These are phyloP conservation scores for Plagodis pulveraria DNA, from an alignment of 2,888 invertebrate genomes.

Conservation along the genomic window DNA sequence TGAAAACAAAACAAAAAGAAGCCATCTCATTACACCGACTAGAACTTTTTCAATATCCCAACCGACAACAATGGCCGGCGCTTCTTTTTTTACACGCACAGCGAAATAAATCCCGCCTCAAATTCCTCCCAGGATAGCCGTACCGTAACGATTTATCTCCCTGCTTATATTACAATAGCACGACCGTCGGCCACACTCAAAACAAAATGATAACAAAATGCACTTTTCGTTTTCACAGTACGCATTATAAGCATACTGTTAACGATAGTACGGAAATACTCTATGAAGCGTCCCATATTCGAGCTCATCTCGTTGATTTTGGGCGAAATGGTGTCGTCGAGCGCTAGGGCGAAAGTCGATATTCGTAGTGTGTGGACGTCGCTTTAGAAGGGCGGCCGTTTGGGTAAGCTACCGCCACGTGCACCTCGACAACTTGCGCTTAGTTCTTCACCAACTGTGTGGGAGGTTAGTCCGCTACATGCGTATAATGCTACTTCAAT, in stretches of 20 bases:
- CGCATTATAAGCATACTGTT: constrained; percentile 67
- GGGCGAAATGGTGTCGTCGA: constrained; percentile 70
- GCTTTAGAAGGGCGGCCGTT: constrained; percentile 80
- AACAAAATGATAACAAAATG: constrained; percentile 53
- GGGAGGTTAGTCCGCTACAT: constrained; percentile 82
- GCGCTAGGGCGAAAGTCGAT: constrained; percentile 72
- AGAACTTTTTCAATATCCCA: constrained; percentile 75
- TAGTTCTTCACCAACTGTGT: constrained; percentile 84
- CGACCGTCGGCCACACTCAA: constrained; percentile 37
- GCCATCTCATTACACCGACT: constrained; percentile 52
- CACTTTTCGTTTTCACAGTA: constrained; percentile 70
- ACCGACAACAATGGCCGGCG: constrained; percentile 65
- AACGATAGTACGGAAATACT: constrained; percentile 78
- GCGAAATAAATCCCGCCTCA: constrained; percentile 63
- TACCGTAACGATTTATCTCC: constrained; percentile 56
- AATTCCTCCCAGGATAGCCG: constrained; percentile 58
- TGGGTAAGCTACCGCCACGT: constrained; percentile 83
- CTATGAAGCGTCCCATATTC: constrained; percentile 78
- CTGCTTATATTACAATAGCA: constrained; percentile 50
- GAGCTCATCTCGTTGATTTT: constrained; percentile 68
- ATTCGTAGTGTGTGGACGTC: constrained; percentile 67
- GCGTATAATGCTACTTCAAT: constrained; percentile 73
- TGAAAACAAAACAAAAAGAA: constrained; percentile 67
- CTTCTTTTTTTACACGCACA: constrained; percentile 57
- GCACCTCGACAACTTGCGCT: constrained; percentile 81